Conservation (phyloP, 2,797 vertebrate genomes). For the Mycteria americana region DNA sequence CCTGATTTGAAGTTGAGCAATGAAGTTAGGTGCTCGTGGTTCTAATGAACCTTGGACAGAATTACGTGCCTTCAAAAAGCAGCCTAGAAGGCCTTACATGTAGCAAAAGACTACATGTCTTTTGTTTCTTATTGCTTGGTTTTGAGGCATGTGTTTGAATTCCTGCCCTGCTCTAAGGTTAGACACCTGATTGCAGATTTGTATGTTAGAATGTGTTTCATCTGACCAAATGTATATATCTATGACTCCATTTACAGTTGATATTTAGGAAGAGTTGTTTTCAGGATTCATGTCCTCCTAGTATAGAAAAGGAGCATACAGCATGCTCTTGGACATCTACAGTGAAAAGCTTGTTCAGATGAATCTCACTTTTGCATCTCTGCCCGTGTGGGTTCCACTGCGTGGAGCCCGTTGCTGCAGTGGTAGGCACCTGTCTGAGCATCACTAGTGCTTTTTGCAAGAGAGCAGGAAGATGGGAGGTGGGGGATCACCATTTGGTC, state of each 20-base stretch:
- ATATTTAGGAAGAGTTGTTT: background rate
- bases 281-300: background rate
- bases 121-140: background rate
- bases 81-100: background rate
- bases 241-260: background rate
- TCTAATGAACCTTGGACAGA: background rate
- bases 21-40: background rate
- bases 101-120: background rate
- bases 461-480: background rate
- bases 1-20: background rate
- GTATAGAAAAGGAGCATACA: background rate
- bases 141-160: background rate
- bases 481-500: background rate
- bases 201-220: background rate
- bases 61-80: background rate
- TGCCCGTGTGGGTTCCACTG: background rate
- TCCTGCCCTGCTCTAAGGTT: background rate
- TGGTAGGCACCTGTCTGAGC: background rate
- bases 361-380: background rate
- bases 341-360: background rate
- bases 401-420: accelerated
- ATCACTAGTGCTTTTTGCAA: background rate
- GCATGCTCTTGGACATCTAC: background rate
- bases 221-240: background rate
- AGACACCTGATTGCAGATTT: background rate